Evolutionary conservation across 2,888 invertebrate genomes (phyloP).

Genomic region (Corbicula japonica): DNA sequence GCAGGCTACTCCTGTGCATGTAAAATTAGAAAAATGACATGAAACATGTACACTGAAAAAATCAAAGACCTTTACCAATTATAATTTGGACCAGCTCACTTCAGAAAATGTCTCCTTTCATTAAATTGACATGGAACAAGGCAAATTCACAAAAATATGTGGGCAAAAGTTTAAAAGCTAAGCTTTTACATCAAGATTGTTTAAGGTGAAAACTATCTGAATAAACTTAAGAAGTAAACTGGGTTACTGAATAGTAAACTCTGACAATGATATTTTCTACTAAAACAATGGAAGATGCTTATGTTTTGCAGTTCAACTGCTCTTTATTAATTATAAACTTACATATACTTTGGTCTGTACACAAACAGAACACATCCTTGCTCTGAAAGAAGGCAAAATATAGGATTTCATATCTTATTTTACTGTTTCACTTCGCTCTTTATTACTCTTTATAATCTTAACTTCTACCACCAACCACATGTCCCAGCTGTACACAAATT

Average conservation of each 20-base stretch:
- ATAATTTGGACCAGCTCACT: not conserved
- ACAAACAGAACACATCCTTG: slow-evolving; percentile 59
- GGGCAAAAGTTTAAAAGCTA: too few relatives aligned
- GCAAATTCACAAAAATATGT: not conserved
- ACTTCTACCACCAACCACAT: too few relatives aligned
- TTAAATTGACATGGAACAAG: not conserved
- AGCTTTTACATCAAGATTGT: too few relatives aligned
- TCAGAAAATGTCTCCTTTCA: not conserved
- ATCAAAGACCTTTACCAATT: too few relatives aligned
- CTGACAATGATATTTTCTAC: too few relatives aligned
- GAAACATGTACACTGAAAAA: too few relatives aligned
- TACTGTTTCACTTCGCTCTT: too few relatives aligned
- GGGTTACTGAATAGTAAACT: not conserved
- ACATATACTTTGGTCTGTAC: slow-evolving; percentile 57
- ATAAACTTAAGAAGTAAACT: not conserved
- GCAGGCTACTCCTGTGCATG: slow-evolving; percentile 42
- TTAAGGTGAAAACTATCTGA: not conserved
- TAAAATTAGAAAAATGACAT: not conserved
- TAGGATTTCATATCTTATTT: too few relatives aligned
- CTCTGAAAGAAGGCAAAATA: slow-evolving; percentile 59
- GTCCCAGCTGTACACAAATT: too few relatives aligned
- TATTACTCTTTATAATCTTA: too few relatives aligned
- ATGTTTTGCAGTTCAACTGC: too few relatives aligned
- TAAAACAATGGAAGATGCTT: too few relatives aligned
- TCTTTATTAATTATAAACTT: slow-evolving; percentile 30